These are phyloP conservation scores for Beris morrisii DNA, from an alignment of 2,888 invertebrate species.

Conservation along the genomic window DNA sequence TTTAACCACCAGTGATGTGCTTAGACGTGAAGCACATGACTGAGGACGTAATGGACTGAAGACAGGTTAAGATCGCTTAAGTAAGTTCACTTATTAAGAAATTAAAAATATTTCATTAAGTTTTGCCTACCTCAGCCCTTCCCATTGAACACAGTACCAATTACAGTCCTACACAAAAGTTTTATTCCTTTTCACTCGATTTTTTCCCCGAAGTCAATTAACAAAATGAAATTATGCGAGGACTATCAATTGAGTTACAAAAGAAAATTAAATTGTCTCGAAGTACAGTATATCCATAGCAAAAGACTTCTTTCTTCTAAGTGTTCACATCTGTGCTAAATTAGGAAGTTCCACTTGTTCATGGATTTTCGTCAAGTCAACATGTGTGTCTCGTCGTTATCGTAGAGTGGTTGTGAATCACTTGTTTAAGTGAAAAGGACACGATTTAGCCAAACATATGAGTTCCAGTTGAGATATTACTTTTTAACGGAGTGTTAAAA, in stretches of 20 bases:
- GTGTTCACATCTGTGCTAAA: conserved; percentile 14
- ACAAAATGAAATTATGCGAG: conserved; percentile 1
- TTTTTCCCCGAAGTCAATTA: background rate
- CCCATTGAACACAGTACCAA: no score
- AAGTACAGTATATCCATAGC: background rate
- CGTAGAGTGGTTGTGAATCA: conserved; percentile 6
- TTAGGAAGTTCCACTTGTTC: conserved; percentile 5
- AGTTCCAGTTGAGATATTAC: background rate
- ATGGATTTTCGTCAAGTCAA: conserved; percentile 4
- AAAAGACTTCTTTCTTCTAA: background rate
- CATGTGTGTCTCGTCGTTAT: background rate
- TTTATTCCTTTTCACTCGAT: no score
- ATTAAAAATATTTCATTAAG: no score
- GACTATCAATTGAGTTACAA: conserved; percentile 5
- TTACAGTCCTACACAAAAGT: no score
- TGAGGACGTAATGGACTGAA: no score
- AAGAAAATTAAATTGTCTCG: background rate
- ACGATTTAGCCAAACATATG: background rate
- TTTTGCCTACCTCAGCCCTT: no score
- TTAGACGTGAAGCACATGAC: no score
- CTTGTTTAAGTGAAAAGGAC: conserved; percentile 12
- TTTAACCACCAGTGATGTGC: no score
- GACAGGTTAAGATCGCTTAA: no score
- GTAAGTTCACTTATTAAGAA: no score
- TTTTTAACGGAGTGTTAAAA: background rate